phyloP scores from a whole-genome alignment of 2,113 vertebrate species.

The Vidua chalybeata region DNA sequence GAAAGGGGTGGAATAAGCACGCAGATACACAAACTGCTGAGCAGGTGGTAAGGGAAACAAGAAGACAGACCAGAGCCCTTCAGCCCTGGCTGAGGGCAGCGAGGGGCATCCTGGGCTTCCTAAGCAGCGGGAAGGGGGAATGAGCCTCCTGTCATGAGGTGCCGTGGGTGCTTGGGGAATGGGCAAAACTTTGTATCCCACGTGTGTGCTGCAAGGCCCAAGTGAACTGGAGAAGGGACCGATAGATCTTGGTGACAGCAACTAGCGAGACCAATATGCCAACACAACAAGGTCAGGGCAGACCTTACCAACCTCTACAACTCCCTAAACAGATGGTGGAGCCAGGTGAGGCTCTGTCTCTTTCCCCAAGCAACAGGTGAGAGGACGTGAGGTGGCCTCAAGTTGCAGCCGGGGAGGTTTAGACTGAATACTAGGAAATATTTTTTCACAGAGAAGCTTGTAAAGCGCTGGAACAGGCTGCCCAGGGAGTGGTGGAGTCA shows the following conservation, averaged over 20 bases:
- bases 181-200: background rate
- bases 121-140: background rate
- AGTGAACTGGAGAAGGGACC: background rate
- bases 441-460: background rate
- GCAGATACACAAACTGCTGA: background rate
- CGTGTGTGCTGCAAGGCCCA: background rate
- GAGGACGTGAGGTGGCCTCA: background rate
- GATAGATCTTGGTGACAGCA: background rate
- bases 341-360: background rate
- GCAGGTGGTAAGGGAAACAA: background rate
- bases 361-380: background rate
- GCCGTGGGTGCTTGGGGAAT: accelerated
- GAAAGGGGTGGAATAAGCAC: background rate
- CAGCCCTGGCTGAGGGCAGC: accelerated
- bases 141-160: background rate
- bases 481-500: background rate
- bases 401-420: background rate
- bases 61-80: background rate
- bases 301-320: background rate
- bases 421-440: background rate
- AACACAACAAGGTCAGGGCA: background rate
- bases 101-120: background rate
- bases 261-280: background rate
- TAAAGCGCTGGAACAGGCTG: background rate
- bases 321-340: background rate